These are phyloP conservation scores for Ceratitis capitata DNA, from an alignment of 1,140 invertebrate species.

Conservation along the genomic window DNA sequence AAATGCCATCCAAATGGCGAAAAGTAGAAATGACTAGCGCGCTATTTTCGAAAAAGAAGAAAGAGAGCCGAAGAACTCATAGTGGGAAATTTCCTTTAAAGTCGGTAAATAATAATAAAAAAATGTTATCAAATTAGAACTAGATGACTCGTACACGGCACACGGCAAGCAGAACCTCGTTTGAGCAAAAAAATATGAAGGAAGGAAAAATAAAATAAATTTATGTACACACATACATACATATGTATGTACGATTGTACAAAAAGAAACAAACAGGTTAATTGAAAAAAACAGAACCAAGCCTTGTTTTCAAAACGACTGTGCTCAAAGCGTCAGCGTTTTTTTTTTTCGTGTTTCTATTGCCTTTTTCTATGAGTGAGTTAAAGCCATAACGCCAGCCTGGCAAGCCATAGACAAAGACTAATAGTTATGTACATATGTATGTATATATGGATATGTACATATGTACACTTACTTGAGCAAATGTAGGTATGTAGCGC, in stretches of 20 bases:
- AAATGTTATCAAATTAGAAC: neutral
- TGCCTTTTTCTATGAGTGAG: neutral
- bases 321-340: conserved; percentile 1
- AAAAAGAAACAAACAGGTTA: conserved; percentile 25
- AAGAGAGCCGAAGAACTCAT: too few species aligned
- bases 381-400: neutral
- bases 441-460: neutral
- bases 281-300: conserved; percentile 32
- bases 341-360: conserved; percentile 8
- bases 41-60: too few species aligned
- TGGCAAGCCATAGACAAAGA: too few species aligned
- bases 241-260: neutral
- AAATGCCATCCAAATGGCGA: too few species aligned
- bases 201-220: neutral
- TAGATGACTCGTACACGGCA: neutral
- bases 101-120: neutral
- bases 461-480: too few species aligned
- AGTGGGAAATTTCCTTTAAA: too few species aligned
- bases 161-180: neutral
- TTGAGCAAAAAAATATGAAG: neutral
- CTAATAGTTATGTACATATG: neutral
- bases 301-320: conserved; percentile 15
- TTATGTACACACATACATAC: neutral
- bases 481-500: neutral
- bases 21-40: too few species aligned